Evolutionary conservation across 2,113 vertebrate genomes (phyloP), one percentile per base, ranked within the genome.

Genomic region (Spilogale gracilis): DNA sequence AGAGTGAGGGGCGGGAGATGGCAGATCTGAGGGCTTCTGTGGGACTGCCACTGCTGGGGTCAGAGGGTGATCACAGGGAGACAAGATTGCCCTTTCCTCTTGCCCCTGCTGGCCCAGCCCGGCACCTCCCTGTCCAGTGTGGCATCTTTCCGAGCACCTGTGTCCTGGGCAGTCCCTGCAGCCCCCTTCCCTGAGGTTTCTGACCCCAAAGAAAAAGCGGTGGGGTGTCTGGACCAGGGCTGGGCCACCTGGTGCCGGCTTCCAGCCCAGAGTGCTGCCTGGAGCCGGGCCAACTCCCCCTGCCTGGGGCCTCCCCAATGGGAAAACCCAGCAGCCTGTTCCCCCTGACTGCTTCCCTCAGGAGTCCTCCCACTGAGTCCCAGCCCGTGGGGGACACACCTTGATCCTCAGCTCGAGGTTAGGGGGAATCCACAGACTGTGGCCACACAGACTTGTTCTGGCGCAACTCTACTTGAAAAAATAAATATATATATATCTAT

Each of bases 401-500:
- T 58, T 0, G 1, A 23, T 18, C 81, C 96, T 96, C 80, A 88
- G 93, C 86, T 76, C 80, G 91, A 96, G 96, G 96, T 85, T 84
- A 89, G 88, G 84, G 81, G 81, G 65, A 60, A 63, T 90, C 97
- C 95, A 97, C 89, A 97, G 93, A 95, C 32, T 76, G 92, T 89
- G 95, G 97, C 90, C 95, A 82, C 91, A 91, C 54, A 82, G 56
- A 90, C 94, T 95, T 94, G 92, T 94, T 98, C 97, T 95, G 96
- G 97, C 81, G 65, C 97, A 97, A 97, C 97, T 98, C 97, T 96
- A 97, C 96, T 56, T 98, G 98, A 97, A 98, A 98, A 98, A 98
- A 97, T 98, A 98, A 98, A 98, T 98, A 98, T 97, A 97, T 98
- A 98, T 95, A 84, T 98, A 91, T 98, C 92, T 97, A 65, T 98